Conservation (phyloP, 2,113 vertebrate genomes). For the Laterallus jamaicensis region DNA sequence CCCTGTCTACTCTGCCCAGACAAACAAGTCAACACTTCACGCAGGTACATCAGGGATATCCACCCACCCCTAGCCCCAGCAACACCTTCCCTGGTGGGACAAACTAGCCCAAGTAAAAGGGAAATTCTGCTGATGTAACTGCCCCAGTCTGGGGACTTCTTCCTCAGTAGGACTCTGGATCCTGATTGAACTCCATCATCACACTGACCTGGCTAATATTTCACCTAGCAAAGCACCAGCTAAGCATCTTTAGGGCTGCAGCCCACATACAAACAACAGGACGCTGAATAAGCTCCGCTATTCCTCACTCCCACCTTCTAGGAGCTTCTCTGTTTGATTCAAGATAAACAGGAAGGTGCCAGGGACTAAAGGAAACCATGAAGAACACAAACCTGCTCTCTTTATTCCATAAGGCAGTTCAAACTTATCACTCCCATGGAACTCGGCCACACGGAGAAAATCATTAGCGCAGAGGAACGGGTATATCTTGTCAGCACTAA, state of each 20-base stretch:
- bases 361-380: not conserved
- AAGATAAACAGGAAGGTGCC: not conserved
- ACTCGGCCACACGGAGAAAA: slow-evolving; percentile 62
- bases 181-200: not conserved
- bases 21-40: not conserved
- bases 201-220: not conserved
- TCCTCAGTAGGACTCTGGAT: not conserved
- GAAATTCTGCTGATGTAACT: not conserved
- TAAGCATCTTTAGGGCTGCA: not conserved
- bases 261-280: not conserved
- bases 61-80: not conserved
- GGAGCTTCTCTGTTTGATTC: not conserved
- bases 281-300: not conserved
- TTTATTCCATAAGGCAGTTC: slow-evolving; percentile 76
- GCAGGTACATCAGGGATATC: not conserved
- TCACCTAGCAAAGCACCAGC: not conserved
- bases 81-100: not conserved
- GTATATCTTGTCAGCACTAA: slow-evolving; percentile 68
- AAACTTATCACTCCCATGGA: slow-evolving; percentile 58
- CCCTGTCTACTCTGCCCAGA: not conserved
- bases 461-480: slow-evolving; percentile 74
- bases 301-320: not conserved
- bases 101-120: not conserved
- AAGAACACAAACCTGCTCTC: slow-evolving; percentile 72
- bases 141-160: not conserved